Evolutionary conservation across 37 sponge, comb jelly and placozoan species (phyloP).

Genomic region (Chondrosia reniformis): DNA sequence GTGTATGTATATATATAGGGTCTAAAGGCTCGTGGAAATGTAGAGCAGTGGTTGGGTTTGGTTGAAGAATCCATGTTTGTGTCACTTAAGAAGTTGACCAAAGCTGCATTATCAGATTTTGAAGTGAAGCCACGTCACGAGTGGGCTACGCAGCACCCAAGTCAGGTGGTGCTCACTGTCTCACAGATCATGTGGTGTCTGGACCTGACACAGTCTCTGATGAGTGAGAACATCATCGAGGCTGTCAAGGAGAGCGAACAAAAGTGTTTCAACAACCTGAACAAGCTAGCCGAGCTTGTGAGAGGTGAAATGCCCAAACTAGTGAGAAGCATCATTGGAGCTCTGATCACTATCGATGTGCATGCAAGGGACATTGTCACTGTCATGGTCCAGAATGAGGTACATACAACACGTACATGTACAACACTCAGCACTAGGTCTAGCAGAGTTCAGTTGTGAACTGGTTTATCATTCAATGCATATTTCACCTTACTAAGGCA

Average conservation of each 20-base stretch:
- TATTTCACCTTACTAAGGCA: too few relatives aligned
- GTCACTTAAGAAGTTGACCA: slow-evolving; percentile 84
- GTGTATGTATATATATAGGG: slow-evolving; percentile 28
- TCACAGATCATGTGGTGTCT: slow-evolving; percentile 97
- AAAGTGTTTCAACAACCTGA: slow-evolving; percentile 86
- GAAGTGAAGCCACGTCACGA: slow-evolving; percentile 83
- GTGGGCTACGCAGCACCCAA: slow-evolving; percentile 85
- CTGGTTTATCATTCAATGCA: too few relatives aligned
- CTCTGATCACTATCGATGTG: slow-evolving; percentile 96
- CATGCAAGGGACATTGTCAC: slow-evolving; percentile 96
- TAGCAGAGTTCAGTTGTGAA: too few relatives aligned
- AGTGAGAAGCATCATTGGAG: slow-evolving; percentile 82
- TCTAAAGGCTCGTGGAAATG: slow-evolving; percentile 92
- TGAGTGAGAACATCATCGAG: slow-evolving; percentile 49
- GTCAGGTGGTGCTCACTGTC: slow-evolving; percentile 93
- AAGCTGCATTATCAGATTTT: slow-evolving; percentile 84
- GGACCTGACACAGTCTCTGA: slow-evolving; percentile 84
- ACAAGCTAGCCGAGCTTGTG: slow-evolving; percentile 93
- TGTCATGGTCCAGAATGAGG: slow-evolving; percentile 77
- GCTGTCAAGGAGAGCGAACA: slow-evolving; percentile 79
- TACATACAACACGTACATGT: too few relatives aligned
- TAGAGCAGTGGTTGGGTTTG: slow-evolving; percentile 87
- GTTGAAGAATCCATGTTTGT: slow-evolving; percentile 96
- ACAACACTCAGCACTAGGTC: too few relatives aligned
- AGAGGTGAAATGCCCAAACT: slow-evolving; percentile 88